These are phyloP conservation scores for Phalacrocorax aristotelis DNA, from an alignment of 2,113 vertebrate genomes.

Conservation along the genomic window DNA sequence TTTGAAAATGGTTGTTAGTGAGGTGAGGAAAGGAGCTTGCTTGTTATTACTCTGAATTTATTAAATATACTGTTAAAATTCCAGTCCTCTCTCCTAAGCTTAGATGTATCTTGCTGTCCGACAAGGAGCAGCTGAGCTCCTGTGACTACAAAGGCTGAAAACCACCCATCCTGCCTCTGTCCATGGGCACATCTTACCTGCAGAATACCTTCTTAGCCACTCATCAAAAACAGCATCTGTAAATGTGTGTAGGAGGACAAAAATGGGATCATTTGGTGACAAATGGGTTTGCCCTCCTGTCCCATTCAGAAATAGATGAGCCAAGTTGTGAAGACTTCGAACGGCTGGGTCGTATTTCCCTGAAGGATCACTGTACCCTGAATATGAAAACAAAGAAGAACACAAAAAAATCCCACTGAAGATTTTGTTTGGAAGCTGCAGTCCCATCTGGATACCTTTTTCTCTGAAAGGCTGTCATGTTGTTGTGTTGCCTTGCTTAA, in stretches of 20 bases:
- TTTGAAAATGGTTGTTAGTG: neutral
- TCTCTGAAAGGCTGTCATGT: neutral
- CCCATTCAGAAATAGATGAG: conserved; percentile 95
- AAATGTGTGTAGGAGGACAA: conserved; percentile 93
- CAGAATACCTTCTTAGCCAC: conserved; percentile 87
- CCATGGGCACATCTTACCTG: conserved; percentile 75
- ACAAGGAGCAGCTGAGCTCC: neutral
- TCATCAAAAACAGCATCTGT: conserved; percentile 97
- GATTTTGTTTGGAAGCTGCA: neutral
- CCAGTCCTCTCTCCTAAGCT: neutral
- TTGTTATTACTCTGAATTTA: neutral
- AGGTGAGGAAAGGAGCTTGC: neutral
- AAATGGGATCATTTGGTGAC: conserved; percentile 97
- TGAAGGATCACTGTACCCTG: conserved; percentile 87
- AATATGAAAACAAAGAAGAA: neutral
- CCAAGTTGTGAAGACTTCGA: conserved; percentile 95
- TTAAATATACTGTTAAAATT: neutral
- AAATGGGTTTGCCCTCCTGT: conserved; percentile 96
- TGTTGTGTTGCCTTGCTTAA: neutral
- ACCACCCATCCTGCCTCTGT: neutral
- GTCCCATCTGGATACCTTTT: neutral
- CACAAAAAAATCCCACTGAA: neutral
- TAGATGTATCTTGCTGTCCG: neutral
- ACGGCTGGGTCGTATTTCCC: conserved; percentile 91
- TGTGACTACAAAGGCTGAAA: neutral